These are phyloP conservation scores for Ips typographus DNA, from an alignment of 1,140 invertebrate species.

Conservation along the genomic window DNA sequence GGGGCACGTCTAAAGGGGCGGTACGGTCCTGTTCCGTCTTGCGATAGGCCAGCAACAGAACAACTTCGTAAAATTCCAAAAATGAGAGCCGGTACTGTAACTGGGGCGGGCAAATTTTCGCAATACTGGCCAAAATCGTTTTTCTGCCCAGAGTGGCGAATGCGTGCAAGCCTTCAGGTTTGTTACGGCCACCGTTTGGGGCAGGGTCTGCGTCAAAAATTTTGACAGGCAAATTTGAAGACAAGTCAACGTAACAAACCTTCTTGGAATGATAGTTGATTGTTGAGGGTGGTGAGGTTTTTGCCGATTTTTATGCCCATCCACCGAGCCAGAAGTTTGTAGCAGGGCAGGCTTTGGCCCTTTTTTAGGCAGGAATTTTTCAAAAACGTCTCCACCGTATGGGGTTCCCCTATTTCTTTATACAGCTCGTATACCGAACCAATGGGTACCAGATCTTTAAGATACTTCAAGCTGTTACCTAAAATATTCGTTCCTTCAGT, in stretches of 20 bases:
- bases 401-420: constrained; percentile 54
- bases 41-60: constrained; percentile 44
- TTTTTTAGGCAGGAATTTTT: constrained; percentile 41
- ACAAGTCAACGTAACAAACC: not conserved
- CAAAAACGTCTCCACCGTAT: constrained; percentile 53
- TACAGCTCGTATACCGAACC: constrained; percentile 55
- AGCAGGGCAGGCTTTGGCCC: constrained; percentile 36
- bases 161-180: constrained; percentile 23
- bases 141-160: constrained; percentile 37
- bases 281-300: constrained; percentile 28
- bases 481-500: not conserved
- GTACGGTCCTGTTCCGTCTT: constrained; percentile 26
- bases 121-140: constrained; percentile 45
- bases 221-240: not conserved
- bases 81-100: constrained; percentile 57
- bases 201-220: not conserved
- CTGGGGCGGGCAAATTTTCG: constrained; percentile 46
- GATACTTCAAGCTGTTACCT: constrained; percentile 52
- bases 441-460: constrained; percentile 54
- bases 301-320: constrained; percentile 9
- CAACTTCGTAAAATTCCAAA: constrained; percentile 60
- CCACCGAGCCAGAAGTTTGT: constrained; percentile 7
- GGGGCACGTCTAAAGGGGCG: too few relatives aligned
- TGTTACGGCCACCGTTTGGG: not conserved
- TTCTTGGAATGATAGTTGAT: constrained; percentile 20